Evolutionary conservation across 2,888 invertebrate genomes (phyloP), one percentile per base, ranked within the genome.

Genomic region (Sisyra nigra): DNA sequence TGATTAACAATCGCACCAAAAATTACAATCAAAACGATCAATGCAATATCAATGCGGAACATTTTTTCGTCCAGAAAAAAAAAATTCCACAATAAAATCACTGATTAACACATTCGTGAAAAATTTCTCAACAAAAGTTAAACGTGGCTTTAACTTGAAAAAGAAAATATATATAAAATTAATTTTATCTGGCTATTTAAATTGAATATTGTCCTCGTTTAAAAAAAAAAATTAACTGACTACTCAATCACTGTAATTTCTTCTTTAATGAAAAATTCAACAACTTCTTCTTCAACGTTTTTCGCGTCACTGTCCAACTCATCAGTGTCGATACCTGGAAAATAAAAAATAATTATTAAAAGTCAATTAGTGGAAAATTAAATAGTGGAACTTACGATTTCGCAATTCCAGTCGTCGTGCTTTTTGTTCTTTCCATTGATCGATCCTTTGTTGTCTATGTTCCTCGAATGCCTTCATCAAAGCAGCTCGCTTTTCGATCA

Each of bases 241-340:
- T 80, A 85, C 71, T 86, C 86, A 59, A 86, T 69, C 53, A 77
- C 64, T 14, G 78, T 81, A 57, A 76, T 74, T 74, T 94, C 93
- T 72, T 94, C 92, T 74, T 93, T 93, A 61, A 94, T 78, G 72
- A 96, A 87, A 81, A 94, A 93, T 80, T 96, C 94, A 57, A 96
- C 83, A 58, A 84, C 73, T 71, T 96, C 94, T 61, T 94, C 94
- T 61, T 92, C 91, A 55, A 89, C 78, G 62, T 91, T 89, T 54
- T 76, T 74, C 41, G 76, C 71, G 57, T 91, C 87, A 42, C 83
- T 81, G 60, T 87, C 86, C 53, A 91, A 66, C 60, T 82, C 84
- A 65, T 94, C 93, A n/a, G 94, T 93, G 61, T 94, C 92, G 53
- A 89, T 73, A 62, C 87, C 93, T 93, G 66, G 7, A 67, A 66